These are phyloP conservation scores for Lasaia peninsularis DNA, from an alignment of 1,140 invertebrate genomes.

Conservation along the genomic window DNA sequence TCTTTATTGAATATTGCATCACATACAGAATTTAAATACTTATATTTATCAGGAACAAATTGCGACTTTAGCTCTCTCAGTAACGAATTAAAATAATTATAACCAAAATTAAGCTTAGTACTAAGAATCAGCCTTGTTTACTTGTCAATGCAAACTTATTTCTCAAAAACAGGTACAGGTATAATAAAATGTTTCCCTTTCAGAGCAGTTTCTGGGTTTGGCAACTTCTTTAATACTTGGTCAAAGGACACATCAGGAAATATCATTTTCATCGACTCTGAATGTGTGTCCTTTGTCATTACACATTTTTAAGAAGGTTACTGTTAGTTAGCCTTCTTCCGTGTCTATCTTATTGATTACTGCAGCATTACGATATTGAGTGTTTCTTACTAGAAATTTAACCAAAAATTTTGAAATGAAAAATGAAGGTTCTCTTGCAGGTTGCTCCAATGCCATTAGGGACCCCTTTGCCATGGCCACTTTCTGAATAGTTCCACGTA, in stretches of 20 bases:
- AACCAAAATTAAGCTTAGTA: slow-evolving; percentile 10
- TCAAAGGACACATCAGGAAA: slow-evolving; percentile 17
- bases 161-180: slow-evolving; percentile 21
- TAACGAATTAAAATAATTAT: slow-evolving; percentile 23
- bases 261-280: slow-evolving; percentile 19
- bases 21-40: slow-evolving; percentile 24
- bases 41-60: slow-evolving; percentile 23
- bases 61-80: slow-evolving; percentile 18
- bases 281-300: slow-evolving; percentile 27
- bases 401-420: too few relatives aligned
- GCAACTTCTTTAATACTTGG: too few relatives aligned
- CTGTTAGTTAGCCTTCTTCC: slow-evolving; percentile 27
- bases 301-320: slow-evolving; percentile 30
- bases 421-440: too few relatives aligned
- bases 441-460: too few relatives aligned
- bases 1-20: slow-evolving; percentile 23
- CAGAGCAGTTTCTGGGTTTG: background rate
- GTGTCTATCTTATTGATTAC: slow-evolving; percentile 24
- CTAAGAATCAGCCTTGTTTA: slow-evolving; percentile 2
- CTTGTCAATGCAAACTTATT: too few relatives aligned
- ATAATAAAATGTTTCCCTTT: slow-evolving; percentile 18
- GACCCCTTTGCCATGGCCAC: too few relatives aligned
- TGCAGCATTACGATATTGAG: slow-evolving; percentile 16
- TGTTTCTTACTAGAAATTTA: slow-evolving; percentile 12
- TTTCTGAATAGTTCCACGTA: too few relatives aligned